Evolutionary conservation across 2,797 vertebrate species (phyloP).

Genomic region (Falco novaeseelandiae): DNA sequence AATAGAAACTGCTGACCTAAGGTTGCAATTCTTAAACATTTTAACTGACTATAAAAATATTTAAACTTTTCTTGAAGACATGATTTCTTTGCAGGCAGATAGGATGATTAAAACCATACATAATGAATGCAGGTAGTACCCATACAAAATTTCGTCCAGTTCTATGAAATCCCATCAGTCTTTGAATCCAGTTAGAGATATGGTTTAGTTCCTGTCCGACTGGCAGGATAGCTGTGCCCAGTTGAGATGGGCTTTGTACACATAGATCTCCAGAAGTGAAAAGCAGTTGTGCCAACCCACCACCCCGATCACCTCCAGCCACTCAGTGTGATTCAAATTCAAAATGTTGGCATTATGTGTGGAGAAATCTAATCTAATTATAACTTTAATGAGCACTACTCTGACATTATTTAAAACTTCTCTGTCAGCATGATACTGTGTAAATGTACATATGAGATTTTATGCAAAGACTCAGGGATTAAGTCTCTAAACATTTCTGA

Average conservation of each 20-base stretch:
- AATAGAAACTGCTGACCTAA: background rate
- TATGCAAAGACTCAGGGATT: background rate
- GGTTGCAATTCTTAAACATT: background rate
- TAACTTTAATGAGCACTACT: background rate
- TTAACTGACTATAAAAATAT: background rate
- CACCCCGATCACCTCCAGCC: fast-evolving
- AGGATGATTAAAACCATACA: background rate
- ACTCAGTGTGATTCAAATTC: background rate
- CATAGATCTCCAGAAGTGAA: background rate
- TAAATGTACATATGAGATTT: background rate
- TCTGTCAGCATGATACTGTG: background rate
- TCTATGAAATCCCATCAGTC: background rate
- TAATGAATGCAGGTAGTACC: background rate
- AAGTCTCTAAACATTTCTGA: background rate
- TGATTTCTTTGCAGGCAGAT: background rate
- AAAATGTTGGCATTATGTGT: background rate
- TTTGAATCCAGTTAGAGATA: background rate
- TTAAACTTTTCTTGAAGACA: background rate
- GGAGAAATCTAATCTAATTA: background rate
- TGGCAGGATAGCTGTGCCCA: background rate
- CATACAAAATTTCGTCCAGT: background rate
- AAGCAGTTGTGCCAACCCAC: background rate
- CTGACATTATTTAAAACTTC: background rate
- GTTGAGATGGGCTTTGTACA: background rate
- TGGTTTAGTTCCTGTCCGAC: background rate